A percentile compares a stretch with the other conserved stretches of the same genome.
Evolutionary conservation across 2,888 invertebrate genomes (phyloP).

Genomic region (Celastrina argiolus): DNA sequence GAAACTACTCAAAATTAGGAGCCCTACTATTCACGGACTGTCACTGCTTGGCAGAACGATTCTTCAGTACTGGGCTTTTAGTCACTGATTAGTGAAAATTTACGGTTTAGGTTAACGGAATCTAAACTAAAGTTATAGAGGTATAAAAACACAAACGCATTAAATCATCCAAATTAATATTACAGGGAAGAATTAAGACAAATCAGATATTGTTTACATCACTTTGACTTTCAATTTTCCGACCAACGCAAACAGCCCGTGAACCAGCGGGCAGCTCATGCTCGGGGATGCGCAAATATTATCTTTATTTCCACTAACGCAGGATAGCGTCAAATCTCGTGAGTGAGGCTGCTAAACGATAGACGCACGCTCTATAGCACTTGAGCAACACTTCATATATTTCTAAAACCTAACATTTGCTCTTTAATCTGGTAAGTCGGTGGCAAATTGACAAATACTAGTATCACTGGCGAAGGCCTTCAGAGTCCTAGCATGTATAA

Average conservation of each 20-base stretch:
- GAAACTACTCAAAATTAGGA: not conserved
- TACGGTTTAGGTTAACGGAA: too few relatives aligned
- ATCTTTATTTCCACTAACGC: constrained; percentile 45
- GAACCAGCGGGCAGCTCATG: constrained; percentile 48
- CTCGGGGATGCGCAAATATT: constrained; percentile 53
- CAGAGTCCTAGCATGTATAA: too few relatives aligned
- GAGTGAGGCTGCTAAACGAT: not conserved
- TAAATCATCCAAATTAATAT: not conserved
- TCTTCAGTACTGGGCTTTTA: too few relatives aligned
- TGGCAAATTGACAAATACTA: too few relatives aligned
- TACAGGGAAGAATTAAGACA: not conserved
- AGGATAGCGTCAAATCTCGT: constrained; percentile 26
- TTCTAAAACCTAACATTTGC: not conserved
- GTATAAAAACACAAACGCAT: too few relatives aligned
- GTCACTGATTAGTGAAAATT: too few relatives aligned
- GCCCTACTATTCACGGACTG: too few relatives aligned
- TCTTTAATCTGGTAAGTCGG: not conserved
- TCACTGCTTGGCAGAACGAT: too few relatives aligned
- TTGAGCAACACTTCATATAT: not conserved
- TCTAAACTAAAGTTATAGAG: too few relatives aligned
- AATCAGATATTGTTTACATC: not conserved
- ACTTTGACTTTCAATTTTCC: constrained; percentile 33
- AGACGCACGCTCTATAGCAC: not conserved
- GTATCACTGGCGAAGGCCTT: too few relatives aligned
- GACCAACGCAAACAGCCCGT: constrained; percentile 26